Percentiles rank a stretch among this genome's conserved stretches.
Conservation (phyloP, 2,797 vertebrate species). For the Notolabrus celidotus region DNA sequence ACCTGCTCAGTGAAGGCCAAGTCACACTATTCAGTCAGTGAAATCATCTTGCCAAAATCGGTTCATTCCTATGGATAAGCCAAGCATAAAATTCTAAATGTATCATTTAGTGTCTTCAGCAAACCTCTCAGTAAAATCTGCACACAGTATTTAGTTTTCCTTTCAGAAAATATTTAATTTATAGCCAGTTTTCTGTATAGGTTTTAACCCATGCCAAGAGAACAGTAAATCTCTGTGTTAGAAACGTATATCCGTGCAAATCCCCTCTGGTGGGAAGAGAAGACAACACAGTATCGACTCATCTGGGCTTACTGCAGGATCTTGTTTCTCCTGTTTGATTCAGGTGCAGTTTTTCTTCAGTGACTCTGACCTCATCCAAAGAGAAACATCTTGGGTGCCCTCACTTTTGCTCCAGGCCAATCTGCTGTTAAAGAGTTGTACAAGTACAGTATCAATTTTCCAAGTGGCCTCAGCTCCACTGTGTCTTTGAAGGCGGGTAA, state of each 20-base stretch:
- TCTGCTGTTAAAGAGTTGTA: slow-evolving; percentile 9
- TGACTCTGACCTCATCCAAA: neutral
- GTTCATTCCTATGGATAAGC: neutral
- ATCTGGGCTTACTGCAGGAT: neutral
- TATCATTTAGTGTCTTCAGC: neutral
- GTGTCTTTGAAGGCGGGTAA: slow-evolving; percentile 17
- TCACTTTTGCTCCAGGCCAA: slow-evolving; percentile 12
- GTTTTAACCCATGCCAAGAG: no score
- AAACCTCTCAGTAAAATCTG: neutral
- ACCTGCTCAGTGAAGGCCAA: neutral
- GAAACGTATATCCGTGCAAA: neutral
- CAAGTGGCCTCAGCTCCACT: neutral
- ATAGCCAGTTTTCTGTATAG: neutral
- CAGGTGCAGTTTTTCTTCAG: neutral
- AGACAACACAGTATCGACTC: neutral
- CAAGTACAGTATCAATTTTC: slow-evolving; percentile 25
- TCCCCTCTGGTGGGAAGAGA: neutral
- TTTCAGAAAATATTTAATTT: neutral
- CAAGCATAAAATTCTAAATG: neutral
- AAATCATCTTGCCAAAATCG: neutral
- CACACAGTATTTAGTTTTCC: no score
- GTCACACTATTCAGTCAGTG: neutral
- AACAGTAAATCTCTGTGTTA: neutral
- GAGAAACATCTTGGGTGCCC: slow-evolving; percentile 3
- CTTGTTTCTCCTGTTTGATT: neutral